Percentiles rank a stretch among this genome's conserved stretches.
phyloP scores from a whole-genome alignment of 2,888 invertebrate genomes.

The Endomychus coccineus region DNA sequence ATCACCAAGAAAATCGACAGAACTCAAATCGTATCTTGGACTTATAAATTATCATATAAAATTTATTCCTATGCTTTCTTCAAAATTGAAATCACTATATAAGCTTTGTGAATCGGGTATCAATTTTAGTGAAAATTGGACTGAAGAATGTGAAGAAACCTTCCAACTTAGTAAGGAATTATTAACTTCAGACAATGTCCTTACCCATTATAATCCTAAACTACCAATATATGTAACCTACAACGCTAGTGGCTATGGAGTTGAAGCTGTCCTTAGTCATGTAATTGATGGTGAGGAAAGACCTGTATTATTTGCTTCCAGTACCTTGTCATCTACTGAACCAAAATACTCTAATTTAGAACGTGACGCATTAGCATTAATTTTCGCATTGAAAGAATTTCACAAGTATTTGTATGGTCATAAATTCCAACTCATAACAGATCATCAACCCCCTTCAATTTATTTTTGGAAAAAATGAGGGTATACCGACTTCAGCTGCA shows the following conservation, averaged over 20 bases:
- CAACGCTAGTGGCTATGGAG: slow-evolving; percentile 23
- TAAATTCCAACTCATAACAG: slow-evolving; percentile 17
- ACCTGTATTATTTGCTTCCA: too few species aligned
- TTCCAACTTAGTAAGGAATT: slow-evolving; percentile 23
- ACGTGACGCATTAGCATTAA: slow-evolving; percentile 15
- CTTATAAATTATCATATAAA: slow-evolving; percentile 21
- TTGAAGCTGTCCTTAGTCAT: slow-evolving; percentile 24
- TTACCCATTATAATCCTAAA: slow-evolving; percentile 21
- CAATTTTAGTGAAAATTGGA: slow-evolving; percentile 17
- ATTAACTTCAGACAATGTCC: slow-evolving; percentile 17
- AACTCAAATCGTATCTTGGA: too few species aligned
- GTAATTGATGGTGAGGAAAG: too few species aligned
- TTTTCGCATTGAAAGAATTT: slow-evolving; percentile 16
- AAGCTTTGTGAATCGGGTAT: slow-evolving; percentile 12
- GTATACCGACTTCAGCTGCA: slow-evolving; percentile 17
- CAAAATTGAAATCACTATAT: slow-evolving; percentile 20
- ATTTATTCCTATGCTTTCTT: slow-evolving; percentile 21
- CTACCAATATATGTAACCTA: slow-evolving; percentile 22
- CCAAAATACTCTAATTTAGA: slow-evolving; percentile 15
- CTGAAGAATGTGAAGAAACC: slow-evolving; percentile 16
- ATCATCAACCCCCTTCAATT: slow-evolving; percentile 20
- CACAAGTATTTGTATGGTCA: too few species aligned
- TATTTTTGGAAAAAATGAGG: slow-evolving; percentile 21
- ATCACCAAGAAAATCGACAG: neutral
- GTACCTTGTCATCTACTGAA: too few species aligned